phyloP scores from a whole-genome alignment of 2,797 vertebrate species.

The Esox masquinongy region DNA sequence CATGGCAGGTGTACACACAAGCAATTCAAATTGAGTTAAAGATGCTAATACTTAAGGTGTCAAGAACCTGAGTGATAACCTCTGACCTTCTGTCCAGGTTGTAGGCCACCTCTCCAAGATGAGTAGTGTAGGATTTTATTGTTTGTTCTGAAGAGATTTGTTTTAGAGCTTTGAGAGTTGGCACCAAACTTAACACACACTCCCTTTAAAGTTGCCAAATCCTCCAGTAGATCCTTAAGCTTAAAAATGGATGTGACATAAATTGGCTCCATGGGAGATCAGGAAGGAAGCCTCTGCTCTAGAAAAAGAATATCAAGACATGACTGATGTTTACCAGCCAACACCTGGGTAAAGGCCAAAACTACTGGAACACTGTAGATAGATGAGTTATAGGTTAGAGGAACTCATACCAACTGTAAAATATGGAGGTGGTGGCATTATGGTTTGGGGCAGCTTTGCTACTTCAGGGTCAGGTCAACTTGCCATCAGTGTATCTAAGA shows the following conservation, averaged over 20 bases:
- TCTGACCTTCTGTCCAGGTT: constrained; percentile 15
- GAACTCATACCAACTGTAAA: too few species aligned
- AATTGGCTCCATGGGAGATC: background rate
- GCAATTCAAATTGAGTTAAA: background rate
- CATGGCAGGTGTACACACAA: constrained; percentile 6
- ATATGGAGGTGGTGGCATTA: too few species aligned
- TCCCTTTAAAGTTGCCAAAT: constrained; percentile 18
- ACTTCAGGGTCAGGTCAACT: too few species aligned
- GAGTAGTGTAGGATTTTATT: constrained; percentile 5
- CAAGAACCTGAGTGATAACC: constrained; percentile 8
- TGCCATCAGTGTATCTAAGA: too few species aligned
- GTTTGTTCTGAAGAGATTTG: constrained; percentile 1
- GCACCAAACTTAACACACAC: constrained; percentile 17
- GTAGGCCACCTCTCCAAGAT: constrained; percentile 13
- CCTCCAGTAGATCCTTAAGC: background rate
- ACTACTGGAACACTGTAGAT: too few species aligned
- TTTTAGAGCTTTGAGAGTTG: background rate
- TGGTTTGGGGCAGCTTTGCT: too few species aligned
- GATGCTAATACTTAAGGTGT: background rate
- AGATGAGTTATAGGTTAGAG: too few species aligned
- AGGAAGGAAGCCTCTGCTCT: too few species aligned
- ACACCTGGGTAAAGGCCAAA: too few species aligned
- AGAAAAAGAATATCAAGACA: too few species aligned
- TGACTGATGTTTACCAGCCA: too few species aligned
- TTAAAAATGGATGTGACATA: constrained; percentile 2